These are phyloP conservation scores for Mythimna loreyi DNA, from an alignment of 2,888 invertebrate species.

Conservation along the genomic window DNA sequence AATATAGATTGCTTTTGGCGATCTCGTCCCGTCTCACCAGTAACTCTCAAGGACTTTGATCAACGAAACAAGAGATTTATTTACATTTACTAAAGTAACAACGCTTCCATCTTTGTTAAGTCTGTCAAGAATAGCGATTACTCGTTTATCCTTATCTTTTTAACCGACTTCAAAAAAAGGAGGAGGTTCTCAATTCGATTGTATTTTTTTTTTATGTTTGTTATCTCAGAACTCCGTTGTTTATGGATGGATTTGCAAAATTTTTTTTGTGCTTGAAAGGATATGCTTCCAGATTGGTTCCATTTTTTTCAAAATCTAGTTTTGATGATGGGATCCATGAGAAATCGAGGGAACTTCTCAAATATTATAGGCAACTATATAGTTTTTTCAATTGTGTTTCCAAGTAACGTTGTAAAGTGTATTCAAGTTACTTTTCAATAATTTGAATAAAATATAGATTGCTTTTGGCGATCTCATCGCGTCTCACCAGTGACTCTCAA, in stretches of 20 bases:
- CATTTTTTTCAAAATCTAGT: too few species aligned
- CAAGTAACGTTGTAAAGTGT: not conserved
- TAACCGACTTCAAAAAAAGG: too few species aligned
- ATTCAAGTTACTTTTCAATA: not conserved
- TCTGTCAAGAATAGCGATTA: not conserved
- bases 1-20: conserved; percentile 1
- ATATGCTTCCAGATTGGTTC: too few species aligned
- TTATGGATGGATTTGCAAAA: too few species aligned
- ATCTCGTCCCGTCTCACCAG: not conserved
- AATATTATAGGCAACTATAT: too few species aligned
- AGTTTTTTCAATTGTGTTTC: not conserved
- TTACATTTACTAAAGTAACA: conserved; percentile 27
- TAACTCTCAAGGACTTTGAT: conserved; percentile 9
- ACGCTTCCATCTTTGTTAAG: not conserved
- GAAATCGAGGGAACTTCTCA: too few species aligned
- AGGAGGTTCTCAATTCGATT: too few species aligned
- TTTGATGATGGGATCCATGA: too few species aligned
- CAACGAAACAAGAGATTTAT: conserved; percentile 24
- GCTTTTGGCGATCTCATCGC: not conserved
- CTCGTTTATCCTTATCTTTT: not conserved
- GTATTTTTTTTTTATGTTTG: too few species aligned
- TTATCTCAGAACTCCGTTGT: too few species aligned
- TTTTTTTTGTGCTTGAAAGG: too few species aligned
- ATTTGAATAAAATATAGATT: conserved; percentile 8
- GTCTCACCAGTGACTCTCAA: not conserved